A percentile compares a stretch with the other conserved stretches of the same genome.
phyloP scores from a whole-genome alignment of 2,888 invertebrate species.

The Hermodice carunculata region DNA sequence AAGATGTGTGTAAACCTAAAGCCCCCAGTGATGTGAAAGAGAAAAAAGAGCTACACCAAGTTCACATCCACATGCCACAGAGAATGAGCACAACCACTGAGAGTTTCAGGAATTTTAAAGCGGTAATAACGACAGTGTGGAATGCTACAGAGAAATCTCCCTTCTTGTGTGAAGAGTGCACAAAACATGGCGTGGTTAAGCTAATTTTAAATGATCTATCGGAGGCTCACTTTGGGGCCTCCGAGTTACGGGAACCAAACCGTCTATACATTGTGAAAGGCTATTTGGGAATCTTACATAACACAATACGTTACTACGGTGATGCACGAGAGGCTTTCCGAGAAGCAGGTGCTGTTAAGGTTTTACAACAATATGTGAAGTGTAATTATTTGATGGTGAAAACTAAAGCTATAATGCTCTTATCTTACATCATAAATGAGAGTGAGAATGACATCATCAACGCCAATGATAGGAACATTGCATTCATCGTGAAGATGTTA shows the following conservation, averaged over 20 bases:
- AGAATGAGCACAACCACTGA: slow-evolving; percentile 4
- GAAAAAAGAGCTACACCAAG: slow-evolving; percentile 1
- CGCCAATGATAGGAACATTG: slow-evolving; percentile 51
- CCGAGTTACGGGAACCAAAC: slow-evolving; percentile 29
- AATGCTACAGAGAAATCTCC: slow-evolving; percentile 33
- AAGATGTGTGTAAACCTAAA: too few relatives aligned
- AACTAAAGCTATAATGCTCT: slow-evolving; percentile 56
- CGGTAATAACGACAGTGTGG: slow-evolving; percentile 22
- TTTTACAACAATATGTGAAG: slow-evolving; percentile 42
- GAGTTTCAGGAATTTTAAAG: slow-evolving; percentile 20
- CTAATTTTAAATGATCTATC: slow-evolving; percentile 27
- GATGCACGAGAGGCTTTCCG: slow-evolving; percentile 47
- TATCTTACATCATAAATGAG: slow-evolving; percentile 60
- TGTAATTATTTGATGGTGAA: slow-evolving; percentile 47
- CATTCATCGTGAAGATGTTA: slow-evolving; percentile 54
- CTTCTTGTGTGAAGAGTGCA: slow-evolving; percentile 33
- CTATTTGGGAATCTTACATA: slow-evolving; percentile 57
- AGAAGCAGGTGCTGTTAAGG: slow-evolving; percentile 42
- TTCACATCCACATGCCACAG: background rate
- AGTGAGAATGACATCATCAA: slow-evolving; percentile 56
- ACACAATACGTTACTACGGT: slow-evolving; percentile 48
- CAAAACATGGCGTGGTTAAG: slow-evolving; percentile 21
- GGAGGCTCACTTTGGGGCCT: slow-evolving; percentile 17
- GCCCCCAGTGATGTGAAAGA: slow-evolving; percentile 9
- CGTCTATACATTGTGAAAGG: slow-evolving; percentile 48